These are phyloP conservation scores for Siphamia tubifer DNA, from an alignment of 2,113 vertebrate species.

Conservation along the genomic window DNA sequence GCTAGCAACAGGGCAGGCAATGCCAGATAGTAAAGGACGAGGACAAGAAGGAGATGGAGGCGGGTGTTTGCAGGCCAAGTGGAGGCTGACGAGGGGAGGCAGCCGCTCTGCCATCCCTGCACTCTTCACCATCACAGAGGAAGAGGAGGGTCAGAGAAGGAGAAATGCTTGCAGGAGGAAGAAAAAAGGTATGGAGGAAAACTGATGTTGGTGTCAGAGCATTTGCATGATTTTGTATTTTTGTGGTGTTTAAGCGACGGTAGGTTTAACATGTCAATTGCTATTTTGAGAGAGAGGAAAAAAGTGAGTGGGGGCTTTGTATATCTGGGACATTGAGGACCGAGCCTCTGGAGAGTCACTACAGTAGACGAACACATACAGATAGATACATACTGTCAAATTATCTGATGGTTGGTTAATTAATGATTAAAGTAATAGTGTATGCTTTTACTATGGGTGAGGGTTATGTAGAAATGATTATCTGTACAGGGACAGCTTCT, in stretches of 20 bases:
- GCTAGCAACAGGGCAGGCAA: conserved; percentile 54
- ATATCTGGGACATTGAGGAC: too few species aligned
- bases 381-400: too few species aligned
- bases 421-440: too few species aligned
- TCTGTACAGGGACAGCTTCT: too few species aligned
- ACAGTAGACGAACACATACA: too few species aligned
- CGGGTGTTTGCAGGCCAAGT: conserved; percentile 73
- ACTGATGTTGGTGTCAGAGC: neutral
- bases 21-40: conserved; percentile 54
- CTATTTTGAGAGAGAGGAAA: too few species aligned
- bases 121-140: conserved; percentile 95
- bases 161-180: conserved; percentile 64
- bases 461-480: too few species aligned
- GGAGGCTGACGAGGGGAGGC: conserved; percentile 84
- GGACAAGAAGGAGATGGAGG: conserved; percentile 34
- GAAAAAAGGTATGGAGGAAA: conserved; percentile 80
- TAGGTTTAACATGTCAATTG: neutral
- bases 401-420: too few species aligned
- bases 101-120: conserved; percentile 81
- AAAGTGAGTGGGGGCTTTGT: neutral
- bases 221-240: neutral
- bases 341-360: neutral
- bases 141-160: conserved; percentile 91
- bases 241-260: neutral
- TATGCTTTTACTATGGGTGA: too few species aligned